Evolutionary conservation across 2,113 vertebrate genomes (phyloP).

Genomic region (Archilochus colubris): DNA sequence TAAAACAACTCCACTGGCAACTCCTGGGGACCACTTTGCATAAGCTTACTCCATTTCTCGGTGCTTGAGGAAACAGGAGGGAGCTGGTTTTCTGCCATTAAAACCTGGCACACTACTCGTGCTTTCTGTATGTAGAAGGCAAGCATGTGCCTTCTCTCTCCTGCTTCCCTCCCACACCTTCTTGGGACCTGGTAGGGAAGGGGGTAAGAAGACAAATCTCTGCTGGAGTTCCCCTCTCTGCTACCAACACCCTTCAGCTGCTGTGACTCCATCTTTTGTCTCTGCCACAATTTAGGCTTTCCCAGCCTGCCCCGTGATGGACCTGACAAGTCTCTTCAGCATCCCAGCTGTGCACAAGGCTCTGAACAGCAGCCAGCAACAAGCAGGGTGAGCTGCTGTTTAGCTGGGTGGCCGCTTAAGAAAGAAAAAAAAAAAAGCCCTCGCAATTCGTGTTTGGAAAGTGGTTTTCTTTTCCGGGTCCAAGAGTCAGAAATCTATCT

Average conservation of each 20-base stretch:
- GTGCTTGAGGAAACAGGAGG: not conserved
- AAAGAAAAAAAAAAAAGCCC: not conserved
- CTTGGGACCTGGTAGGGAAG: not conserved
- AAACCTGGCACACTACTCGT: not conserved
- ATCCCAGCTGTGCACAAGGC: not conserved
- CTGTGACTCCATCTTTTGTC: not conserved
- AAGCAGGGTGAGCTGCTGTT: not conserved
- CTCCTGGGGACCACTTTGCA: not conserved
- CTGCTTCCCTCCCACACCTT: not conserved
- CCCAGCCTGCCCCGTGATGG: not conserved
- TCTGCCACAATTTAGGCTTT: not conserved
- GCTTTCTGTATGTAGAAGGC: not conserved
- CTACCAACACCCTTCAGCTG: not conserved
- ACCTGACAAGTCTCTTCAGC: not conserved
- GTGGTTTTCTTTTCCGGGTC: not conserved
- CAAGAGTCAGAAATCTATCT: not conserved
- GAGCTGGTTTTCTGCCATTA: not conserved
- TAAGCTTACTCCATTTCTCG: not conserved
- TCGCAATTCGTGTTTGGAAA: not conserved
- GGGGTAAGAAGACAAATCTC: not conserved
- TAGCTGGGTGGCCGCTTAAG: not conserved
- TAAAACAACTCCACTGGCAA: not conserved
- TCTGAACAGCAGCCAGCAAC: slow-evolving; percentile 4
- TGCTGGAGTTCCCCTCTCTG: not conserved
- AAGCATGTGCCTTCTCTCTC: not conserved